Percentiles rank a stretch among this genome's conserved stretches.
phyloP scores from a whole-genome alignment of 2,888 invertebrate genomes.

The Stenodema calcarata region DNA sequence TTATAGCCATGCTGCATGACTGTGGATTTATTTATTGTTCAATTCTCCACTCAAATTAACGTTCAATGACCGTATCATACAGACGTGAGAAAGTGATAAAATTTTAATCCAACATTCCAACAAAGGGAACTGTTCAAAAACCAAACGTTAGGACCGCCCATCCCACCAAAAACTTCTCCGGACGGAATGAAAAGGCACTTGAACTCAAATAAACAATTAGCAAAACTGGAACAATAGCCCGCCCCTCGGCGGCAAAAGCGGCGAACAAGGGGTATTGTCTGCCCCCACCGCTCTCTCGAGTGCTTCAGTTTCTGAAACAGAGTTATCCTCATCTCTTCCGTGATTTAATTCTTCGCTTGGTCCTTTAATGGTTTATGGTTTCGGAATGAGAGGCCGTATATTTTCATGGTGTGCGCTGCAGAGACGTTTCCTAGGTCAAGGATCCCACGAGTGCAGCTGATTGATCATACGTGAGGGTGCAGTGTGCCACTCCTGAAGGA shows the following conservation, averaged over 20 bases:
- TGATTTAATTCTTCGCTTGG: neutral
- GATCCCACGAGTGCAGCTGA: neutral
- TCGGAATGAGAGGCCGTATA: neutral
- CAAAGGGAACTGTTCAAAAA: neutral
- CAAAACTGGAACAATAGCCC: neutral
- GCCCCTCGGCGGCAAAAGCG: neutral
- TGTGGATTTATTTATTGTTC: too few relatives aligned
- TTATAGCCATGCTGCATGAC: too few relatives aligned
- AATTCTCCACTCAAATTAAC: too few relatives aligned
- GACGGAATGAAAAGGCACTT: neutral
- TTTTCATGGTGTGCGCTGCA: neutral
- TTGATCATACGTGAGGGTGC: too few relatives aligned
- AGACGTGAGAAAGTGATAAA: neutral
- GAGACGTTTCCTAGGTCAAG: neutral
- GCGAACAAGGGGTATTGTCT: slow-evolving; percentile 8
- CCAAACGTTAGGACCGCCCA: neutral
- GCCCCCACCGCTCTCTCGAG: neutral
- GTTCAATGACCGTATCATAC: too few relatives aligned
- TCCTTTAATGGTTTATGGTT: neutral
- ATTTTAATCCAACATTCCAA: neutral
- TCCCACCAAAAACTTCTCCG: neutral
- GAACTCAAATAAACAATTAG: slow-evolving; percentile 21
- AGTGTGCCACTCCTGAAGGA: too few relatives aligned
- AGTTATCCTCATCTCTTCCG: neutral
- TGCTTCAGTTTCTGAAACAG: neutral